Conservation (phyloP, 2,888 invertebrate species). For the Orchesella flavescens region DNA sequence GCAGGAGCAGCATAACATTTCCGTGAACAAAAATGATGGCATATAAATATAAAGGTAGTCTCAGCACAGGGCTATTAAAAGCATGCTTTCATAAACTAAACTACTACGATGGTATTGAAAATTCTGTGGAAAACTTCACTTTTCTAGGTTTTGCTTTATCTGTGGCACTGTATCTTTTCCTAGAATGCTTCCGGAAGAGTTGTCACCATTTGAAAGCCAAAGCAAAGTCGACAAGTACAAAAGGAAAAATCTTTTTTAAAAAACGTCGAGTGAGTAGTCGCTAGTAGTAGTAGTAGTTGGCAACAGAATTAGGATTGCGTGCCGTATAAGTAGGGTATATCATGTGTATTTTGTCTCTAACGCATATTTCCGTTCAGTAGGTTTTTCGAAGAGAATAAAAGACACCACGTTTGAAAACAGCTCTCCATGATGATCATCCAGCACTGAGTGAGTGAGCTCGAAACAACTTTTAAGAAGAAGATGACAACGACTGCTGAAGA, state of each 20-base stretch:
- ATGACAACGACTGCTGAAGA: conserved; percentile 22
- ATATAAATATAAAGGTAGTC: not conserved
- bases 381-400: not conserved
- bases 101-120: not conserved
- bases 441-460: conserved; percentile 23
- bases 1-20: not conserved
- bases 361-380: not conserved
- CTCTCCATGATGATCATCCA: conserved; percentile 34
- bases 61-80: not conserved
- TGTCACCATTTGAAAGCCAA: conserved; percentile 21
- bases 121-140: not conserved
- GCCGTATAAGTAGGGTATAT: not conserved
- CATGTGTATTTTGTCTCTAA: not conserved
- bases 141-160: conserved; percentile 2
- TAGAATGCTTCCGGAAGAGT: conserved; percentile 34
- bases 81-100: conserved; percentile 1
- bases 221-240: conserved; percentile 32
- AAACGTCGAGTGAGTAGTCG: no score
- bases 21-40: not conserved
- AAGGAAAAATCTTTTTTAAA: conserved; percentile 15
- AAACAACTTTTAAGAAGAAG: conserved; percentile 14
- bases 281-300: no score
- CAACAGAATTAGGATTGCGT: not conserved
- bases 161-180: conserved; percentile 8
- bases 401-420: conserved; percentile 25